Evolutionary conservation across 1,140 invertebrate genomes (phyloP).

Genomic region (Octopus bimaculoides): DNA sequence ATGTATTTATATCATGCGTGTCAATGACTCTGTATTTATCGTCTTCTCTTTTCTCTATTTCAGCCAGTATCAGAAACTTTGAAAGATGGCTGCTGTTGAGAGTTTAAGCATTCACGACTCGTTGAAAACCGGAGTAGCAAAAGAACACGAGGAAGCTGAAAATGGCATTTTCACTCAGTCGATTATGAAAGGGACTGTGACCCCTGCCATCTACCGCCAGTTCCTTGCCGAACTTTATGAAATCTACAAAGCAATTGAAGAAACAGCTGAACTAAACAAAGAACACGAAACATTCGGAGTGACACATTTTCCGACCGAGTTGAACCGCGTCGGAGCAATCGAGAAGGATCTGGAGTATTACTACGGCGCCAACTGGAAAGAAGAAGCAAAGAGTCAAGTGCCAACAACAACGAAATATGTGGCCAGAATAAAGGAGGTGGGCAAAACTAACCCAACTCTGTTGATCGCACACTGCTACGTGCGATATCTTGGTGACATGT

Average conservation of each 20-base stretch:
- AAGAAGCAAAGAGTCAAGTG: neutral
- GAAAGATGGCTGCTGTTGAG: neutral
- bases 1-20: too few relatives aligned
- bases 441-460: constrained; percentile 6
- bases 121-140: neutral
- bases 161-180: constrained; percentile 8
- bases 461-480: constrained; percentile 18
- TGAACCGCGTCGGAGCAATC: constrained; percentile 11
- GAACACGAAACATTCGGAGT: constrained; percentile 4
- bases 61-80: neutral
- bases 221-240: constrained; percentile 15
- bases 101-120: neutral
- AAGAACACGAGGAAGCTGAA: constrained; percentile 15
- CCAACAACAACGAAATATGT: constrained; percentile 4
- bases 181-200: constrained; percentile 10
- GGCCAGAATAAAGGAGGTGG: neutral
- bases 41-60: neutral
- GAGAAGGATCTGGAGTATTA: constrained; percentile 16
- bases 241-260: constrained; percentile 20
- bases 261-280: neutral
- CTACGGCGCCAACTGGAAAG: constrained; percentile 15
- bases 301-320: constrained; percentile 15
- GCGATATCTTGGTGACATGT: constrained; percentile 18
- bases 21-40: too few relatives aligned
- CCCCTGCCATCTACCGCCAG: neutral